Base-by-base conservation (phyloP, 2,797 vertebrate genomes). In the Gallirallus australis region DNA sequence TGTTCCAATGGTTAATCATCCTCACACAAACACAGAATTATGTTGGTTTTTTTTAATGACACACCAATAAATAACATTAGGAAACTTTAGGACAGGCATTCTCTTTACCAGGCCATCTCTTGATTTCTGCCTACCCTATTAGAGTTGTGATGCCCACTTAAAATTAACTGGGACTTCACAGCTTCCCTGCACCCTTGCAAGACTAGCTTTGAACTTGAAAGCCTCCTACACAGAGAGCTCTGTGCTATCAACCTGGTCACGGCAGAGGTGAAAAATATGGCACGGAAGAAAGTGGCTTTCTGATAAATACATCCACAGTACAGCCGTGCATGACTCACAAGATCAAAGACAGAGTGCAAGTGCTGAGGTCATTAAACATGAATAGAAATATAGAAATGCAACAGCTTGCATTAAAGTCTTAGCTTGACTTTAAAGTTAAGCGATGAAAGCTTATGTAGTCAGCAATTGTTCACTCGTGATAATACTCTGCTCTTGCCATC, bases 141-240 rank as follows among this genome's bases (percentile, higher is more conserved):
- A 81, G 54, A 1, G 7, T 40, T 57, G 37, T 12, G 48, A 82
- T 79, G 88, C 48, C n/a, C 70, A 78, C 59, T 82, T 90, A 83
- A 93, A 93, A 94, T 93, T 90, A 94, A 80, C 85, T 18, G 30
- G 83, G 89, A 91, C 82, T 96, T 94, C 94, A 91, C 70, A 94
- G 94, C 72, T 94, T 93, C 87, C 82, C 77, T 9, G 12, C 78
- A 77, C 59, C 89, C 95, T 94, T 91, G 89, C 85, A 82, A 94
- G 94, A 81, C 89, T 78, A 13, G 82, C 93, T 97, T 95, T 96
- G 96, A 96, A 94, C 92, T 96, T 96, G 87, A 96, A 96, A 96
- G 95, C 94, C 96, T 97, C 94, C 96, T 79, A 96, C 93, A 70
- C 87, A 71, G 86, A 86, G 72, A 66, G 87, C 80, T 95, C 60